phyloP scores from a whole-genome alignment of 2,113 vertebrate species.

The Eclectus roratus region DNA sequence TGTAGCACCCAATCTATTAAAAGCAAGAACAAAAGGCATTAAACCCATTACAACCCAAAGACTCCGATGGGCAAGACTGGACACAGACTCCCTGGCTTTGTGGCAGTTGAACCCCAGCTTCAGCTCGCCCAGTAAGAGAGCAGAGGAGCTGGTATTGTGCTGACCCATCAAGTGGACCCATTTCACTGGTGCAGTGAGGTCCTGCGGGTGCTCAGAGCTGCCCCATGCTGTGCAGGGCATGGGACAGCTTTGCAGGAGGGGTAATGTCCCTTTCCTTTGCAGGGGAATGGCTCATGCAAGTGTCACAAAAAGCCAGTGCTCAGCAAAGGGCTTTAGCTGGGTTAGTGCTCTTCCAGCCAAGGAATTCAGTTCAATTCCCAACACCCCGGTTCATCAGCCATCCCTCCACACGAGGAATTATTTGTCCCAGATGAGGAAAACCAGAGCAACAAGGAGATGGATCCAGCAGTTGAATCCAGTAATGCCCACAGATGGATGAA shows the following conservation, averaged over 20 bases:
- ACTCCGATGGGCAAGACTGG: not conserved
- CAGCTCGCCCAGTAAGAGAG: not conserved
- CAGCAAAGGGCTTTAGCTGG: not conserved
- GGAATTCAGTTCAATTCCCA: not conserved
- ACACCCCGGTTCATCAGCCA: rapidly evolving
- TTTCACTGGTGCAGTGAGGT: not conserved
- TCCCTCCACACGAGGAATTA: not conserved
- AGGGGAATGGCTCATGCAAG: not conserved
- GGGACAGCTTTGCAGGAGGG: not conserved
- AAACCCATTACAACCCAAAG: not conserved
- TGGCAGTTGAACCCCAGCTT: not conserved
- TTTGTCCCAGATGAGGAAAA: not conserved
- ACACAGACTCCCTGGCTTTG: not conserved
- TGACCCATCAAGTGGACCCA: not conserved
- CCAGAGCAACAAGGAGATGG: not conserved
- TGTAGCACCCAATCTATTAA: not conserved
- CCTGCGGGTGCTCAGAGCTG: rapidly evolving
- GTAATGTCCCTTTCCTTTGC: not conserved
- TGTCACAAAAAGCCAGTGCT: not conserved
- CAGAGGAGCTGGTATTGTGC: rapidly evolving
- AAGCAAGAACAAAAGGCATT: not conserved
- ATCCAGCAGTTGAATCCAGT: not conserved
- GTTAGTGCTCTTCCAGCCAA: not conserved
- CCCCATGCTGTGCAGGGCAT: not conserved
- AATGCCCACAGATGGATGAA: not conserved